A percentile compares a stretch with the other conserved stretches of the same genome.
phyloP scores from a whole-genome alignment of 2,113 vertebrate genomes.

The Mionectes macconnelli region DNA sequence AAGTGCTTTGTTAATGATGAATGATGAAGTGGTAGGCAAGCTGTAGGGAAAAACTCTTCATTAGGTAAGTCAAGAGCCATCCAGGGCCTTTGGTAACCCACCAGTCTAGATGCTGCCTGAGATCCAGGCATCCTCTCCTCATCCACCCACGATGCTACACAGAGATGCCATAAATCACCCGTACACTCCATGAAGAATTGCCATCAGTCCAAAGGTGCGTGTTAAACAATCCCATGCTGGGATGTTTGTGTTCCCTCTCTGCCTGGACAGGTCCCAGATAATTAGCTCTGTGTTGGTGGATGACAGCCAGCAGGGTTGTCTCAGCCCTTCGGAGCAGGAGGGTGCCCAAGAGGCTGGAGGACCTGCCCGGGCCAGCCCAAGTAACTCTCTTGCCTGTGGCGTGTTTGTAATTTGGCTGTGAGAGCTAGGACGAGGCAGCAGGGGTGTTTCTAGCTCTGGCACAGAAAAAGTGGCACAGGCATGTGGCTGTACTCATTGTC shows the following conservation, averaged over 20 bases:
- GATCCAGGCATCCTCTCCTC: background rate
- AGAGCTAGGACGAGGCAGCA: background rate
- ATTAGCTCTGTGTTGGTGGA: background rate
- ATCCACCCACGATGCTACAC: background rate
- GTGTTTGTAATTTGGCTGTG: background rate
- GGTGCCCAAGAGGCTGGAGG: background rate
- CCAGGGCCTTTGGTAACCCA: background rate
- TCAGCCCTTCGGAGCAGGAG: background rate
- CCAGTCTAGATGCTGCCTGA: background rate
- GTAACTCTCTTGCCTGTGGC: background rate
- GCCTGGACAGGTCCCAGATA: background rate
- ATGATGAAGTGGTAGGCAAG: background rate
- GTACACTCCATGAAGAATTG: background rate
- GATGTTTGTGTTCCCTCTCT: background rate
- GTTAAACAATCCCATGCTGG: background rate
- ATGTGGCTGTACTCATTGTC: background rate
- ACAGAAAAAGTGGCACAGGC: background rate
- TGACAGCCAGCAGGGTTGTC: background rate
- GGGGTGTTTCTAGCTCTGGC: background rate
- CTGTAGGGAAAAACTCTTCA: background rate
- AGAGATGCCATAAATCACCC: background rate
- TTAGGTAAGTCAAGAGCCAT: background rate
- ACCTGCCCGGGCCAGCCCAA: background rate
- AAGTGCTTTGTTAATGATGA: conserved; percentile 8
- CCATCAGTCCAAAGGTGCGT: background rate